These are phyloP conservation scores for Aptenodytes forsteri DNA, from an alignment of 2,113 vertebrate genomes.

Conservation along the genomic window DNA sequence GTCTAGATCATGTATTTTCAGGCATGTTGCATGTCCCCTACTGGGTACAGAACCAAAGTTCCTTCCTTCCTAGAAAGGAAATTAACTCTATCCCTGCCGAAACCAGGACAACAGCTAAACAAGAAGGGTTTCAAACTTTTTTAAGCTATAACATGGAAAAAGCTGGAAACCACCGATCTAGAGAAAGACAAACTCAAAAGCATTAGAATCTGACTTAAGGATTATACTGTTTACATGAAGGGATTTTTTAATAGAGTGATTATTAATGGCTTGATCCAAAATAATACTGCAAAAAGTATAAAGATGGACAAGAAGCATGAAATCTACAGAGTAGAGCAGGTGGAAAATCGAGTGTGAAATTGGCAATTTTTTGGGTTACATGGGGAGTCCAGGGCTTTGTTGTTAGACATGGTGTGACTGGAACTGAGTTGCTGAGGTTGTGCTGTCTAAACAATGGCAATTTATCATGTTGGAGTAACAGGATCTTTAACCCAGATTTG, in stretches of 20 bases:
- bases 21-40: not conserved
- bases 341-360: constrained; percentile 55
- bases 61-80: not conserved
- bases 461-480: not conserved
- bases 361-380: constrained; percentile 14
- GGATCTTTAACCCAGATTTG: not conserved
- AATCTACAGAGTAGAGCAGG: not conserved
- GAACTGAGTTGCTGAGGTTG: not conserved
- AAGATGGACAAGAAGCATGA: not conserved
- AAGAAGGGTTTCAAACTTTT: not conserved
- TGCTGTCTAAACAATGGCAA: not conserved
- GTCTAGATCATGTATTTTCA: not conserved
- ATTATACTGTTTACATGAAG: not conserved
- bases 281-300: not conserved
- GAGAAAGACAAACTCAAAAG: not conserved
- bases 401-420: not conserved
- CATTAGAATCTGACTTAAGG: not conserved
- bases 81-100: too few species aligned
- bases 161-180: not conserved
- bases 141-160: not conserved
- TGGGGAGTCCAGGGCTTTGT: not conserved
- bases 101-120: not conserved
- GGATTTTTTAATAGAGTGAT: not conserved
- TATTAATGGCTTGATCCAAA: not conserved
- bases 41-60: not conserved